Evolutionary conservation across 2,888 invertebrate genomes (phyloP), one percentile per base, ranked within the genome.

Genomic region (Achlya flavicornis): DNA sequence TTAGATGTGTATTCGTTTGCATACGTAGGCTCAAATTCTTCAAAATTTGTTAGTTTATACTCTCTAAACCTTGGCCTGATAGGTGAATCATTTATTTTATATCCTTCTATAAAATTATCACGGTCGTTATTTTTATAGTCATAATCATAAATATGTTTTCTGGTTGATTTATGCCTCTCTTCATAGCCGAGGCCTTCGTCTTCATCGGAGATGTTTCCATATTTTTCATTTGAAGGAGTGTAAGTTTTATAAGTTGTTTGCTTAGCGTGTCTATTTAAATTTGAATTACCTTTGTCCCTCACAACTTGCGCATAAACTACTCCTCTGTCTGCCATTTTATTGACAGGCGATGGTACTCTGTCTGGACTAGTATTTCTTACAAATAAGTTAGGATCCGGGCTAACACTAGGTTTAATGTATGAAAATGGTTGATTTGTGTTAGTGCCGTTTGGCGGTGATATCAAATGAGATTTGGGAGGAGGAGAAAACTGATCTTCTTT

Each of bases 371-470:
- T 84, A 65, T 83, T 89, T 69, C 91, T 88, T 12, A 80, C 79
- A 72, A 93, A 92, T 33, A 92, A 69, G 74, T 94, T 93, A 35
- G 91, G 91, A 72, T 94, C 93, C 19, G 94, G 94, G 77, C 91
- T 93, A 4, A 94, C 93, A 78, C 95, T 95, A 8, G 95, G 95
- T 75, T 95, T 94, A 4, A 96, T 96, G 77, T 97, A 97, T 0
- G 97, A 97, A 87, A 97, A 97, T 41, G 97, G 97, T 80, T 97
- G 95, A 80, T 96, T 97, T 73, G 95, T 95, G 80, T 97, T 96
- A 72, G 95, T 95, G 58, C 95, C 95, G 71, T 95, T 95, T 61
- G 95, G 90, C 35, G 96, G 95, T 19, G 95, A 92, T 64, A 96
- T 94, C 84, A 96, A 91, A 79, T 95, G 95, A 43, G 95, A 87